A percentile compares a stretch with the other conserved stretches of the same genome.
Evolutionary conservation across 2,888 invertebrate species (phyloP).

Genomic region (Diarsia dahlii): DNA sequence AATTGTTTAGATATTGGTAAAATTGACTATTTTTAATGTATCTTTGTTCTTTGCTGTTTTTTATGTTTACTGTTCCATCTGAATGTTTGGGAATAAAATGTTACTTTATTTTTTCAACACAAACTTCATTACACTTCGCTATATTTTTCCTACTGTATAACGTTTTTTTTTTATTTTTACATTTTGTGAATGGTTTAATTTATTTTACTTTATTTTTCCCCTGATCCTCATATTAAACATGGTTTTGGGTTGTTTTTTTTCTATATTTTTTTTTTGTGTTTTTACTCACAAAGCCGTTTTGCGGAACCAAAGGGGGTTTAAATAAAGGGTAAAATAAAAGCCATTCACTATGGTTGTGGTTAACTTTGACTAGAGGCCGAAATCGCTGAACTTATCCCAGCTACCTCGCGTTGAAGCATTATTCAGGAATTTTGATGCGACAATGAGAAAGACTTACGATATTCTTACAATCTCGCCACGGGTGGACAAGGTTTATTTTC

Average conservation of each 20-base stretch:
- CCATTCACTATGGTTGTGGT: slow-evolving; percentile 73
- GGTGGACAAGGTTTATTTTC: slow-evolving; percentile 83
- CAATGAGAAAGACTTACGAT: slow-evolving; percentile 84
- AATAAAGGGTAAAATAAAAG: slow-evolving; percentile 33
- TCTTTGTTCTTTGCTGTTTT: no score
- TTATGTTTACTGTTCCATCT: not conserved
- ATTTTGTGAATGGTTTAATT: slow-evolving; percentile 55
- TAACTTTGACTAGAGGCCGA: slow-evolving; percentile 84
- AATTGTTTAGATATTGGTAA: no score
- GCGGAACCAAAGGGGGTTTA: not conserved
- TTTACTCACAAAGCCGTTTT: not conserved
- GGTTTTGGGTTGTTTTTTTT: slow-evolving; percentile 7
- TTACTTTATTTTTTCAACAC: not conserved
- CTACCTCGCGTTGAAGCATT: slow-evolving; percentile 86
- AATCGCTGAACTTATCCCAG: slow-evolving; percentile 88
- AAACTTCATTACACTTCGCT: slow-evolving; percentile 51
- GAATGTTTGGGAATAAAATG: not conserved
- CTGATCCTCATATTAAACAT: slow-evolving; percentile 30
- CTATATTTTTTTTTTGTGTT: not conserved
- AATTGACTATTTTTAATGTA: no score
- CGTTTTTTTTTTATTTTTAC: slow-evolving; percentile 39
- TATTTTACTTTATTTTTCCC: slow-evolving; percentile 55
- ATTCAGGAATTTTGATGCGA: slow-evolving; percentile 85
- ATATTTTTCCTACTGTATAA: slow-evolving; percentile 31
- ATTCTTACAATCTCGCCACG: slow-evolving; percentile 86